Evolutionary conservation across 2,888 invertebrate genomes (phyloP), one percentile per base, ranked within the genome.

Genomic region (Saturnia japonica): DNA sequence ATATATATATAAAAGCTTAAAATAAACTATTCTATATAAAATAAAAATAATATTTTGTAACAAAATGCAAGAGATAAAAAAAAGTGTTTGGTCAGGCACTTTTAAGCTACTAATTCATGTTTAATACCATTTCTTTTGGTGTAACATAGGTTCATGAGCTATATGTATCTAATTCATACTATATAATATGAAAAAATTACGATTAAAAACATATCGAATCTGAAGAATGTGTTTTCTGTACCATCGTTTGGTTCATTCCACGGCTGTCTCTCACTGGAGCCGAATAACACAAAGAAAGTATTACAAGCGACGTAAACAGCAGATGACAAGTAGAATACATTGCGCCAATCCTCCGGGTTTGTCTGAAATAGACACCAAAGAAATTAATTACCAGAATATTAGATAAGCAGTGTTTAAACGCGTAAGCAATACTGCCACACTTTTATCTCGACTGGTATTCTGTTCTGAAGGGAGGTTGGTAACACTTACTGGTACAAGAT

Each of bases 281-380:
- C 96, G 78, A 96, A 96, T 9, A 95, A 76, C 0, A 96, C 78
- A 82, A 95, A 97, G 66, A 96, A 87, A 0, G 95, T 85, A 80
- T 96, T 95, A 22, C 96, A 95, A 11, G 95, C 76, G 14, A 96
- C 86, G 80, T 96, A 96, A 71, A 96, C 87, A 1, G 88, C 94
- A 1, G 96, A 94, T 0, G 96, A 93, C 54, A 96, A 88, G 78
- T 95, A 95, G 88, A 97, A 97, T 11, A 96, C 95, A 43, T 92
- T 89, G 69, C 95, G 93, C 97, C 97, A 97, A 82, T 96, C 95
- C n/a, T 78, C 74, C 47, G 93, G 89, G 79, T 95, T 88, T 64
- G 87, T 87, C 96, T 80, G 72, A 57, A 75, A 71, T 72, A 74
- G 7, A 54, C 9, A 22, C n/a, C 54, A 22, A 54, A 0, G 22